Evolutionary conservation across 1,140 invertebrate genomes (phyloP).

Genomic region (Platyscapa corneri): DNA sequence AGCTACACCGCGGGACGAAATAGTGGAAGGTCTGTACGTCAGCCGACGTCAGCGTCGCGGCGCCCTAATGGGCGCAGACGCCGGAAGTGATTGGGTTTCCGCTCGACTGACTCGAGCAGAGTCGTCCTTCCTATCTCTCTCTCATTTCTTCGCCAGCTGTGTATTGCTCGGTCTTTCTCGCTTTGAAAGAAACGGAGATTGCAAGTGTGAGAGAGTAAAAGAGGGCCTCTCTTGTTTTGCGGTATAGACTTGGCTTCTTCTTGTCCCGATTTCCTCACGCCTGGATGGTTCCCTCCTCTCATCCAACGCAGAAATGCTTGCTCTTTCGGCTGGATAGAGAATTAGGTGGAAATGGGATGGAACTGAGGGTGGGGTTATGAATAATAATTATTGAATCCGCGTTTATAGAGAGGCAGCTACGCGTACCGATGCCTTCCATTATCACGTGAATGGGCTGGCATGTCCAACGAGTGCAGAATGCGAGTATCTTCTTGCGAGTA

Average conservation of each 20-base stretch:
- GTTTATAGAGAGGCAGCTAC: slow-evolving; percentile 45
- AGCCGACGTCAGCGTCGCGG: slow-evolving; percentile 74
- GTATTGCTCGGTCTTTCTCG: slow-evolving; percentile 32
- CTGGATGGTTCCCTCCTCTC: background rate
- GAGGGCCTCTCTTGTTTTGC: slow-evolving; percentile 67
- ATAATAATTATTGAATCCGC: slow-evolving; percentile 55
- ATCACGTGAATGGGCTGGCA: slow-evolving; percentile 51
- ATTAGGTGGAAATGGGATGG: background rate
- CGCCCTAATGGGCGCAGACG: slow-evolving; percentile 76
- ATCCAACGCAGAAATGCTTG: slow-evolving; percentile 29
- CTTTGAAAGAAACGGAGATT: background rate
- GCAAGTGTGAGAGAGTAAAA: slow-evolving; percentile 8
- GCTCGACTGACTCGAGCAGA: slow-evolving; percentile 73
- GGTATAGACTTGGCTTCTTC: slow-evolving; percentile 65
- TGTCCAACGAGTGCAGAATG: background rate
- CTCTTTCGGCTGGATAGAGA: slow-evolving; percentile 42
- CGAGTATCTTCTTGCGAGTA: background rate
- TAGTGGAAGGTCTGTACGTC: slow-evolving; percentile 66
- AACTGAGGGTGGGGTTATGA: slow-evolving; percentile 42
- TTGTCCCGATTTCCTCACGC: slow-evolving; percentile 56
- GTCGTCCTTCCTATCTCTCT: slow-evolving; percentile 61
- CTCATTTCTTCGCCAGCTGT: slow-evolving; percentile 56
- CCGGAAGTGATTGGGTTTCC: slow-evolving; percentile 77
- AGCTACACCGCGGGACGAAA: slow-evolving; percentile 45
- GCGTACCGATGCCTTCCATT: slow-evolving; percentile 49